These are phyloP conservation scores for Merops nubicus DNA, from an alignment of 2,113 vertebrate genomes.

Conservation along the genomic window DNA sequence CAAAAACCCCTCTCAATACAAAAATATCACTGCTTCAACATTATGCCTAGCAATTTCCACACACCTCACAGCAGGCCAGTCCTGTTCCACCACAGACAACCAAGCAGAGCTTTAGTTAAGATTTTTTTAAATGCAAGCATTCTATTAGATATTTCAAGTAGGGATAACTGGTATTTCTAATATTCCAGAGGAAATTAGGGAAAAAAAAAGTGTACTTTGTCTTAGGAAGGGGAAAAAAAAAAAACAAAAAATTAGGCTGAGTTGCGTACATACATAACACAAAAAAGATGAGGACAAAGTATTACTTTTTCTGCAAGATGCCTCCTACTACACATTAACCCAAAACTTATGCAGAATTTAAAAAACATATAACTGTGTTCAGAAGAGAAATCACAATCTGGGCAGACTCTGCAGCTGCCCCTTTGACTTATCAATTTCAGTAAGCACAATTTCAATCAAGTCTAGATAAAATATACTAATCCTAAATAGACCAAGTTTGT, in stretches of 20 bases:
- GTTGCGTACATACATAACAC: neutral
- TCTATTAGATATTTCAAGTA: neutral
- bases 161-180: neutral
- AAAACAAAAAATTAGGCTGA: neutral
- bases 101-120: neutral
- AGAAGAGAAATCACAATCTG: conserved; percentile 62
- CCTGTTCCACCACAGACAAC: neutral
- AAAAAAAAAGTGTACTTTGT: neutral
- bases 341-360: conserved; percentile 40
- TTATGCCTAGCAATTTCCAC: neutral
- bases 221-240: neutral
- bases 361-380: neutral
- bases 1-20: neutral
- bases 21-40: neutral
- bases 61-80: neutral
- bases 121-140: neutral
- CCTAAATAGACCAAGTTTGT: conserved; percentile 80
- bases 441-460: conserved; percentile 81
- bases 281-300: neutral
- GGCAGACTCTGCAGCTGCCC: conserved; percentile 64
- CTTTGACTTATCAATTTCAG: conserved; percentile 79
- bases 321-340: neutral
- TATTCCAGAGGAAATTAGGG: neutral
- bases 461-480: conserved; percentile 82
- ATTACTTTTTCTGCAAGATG: neutral